Percentiles rank a stretch among this genome's conserved stretches.
Conservation (phyloP, 2,797 vertebrate genomes). For the Mormyrus proboscirostris region DNA sequence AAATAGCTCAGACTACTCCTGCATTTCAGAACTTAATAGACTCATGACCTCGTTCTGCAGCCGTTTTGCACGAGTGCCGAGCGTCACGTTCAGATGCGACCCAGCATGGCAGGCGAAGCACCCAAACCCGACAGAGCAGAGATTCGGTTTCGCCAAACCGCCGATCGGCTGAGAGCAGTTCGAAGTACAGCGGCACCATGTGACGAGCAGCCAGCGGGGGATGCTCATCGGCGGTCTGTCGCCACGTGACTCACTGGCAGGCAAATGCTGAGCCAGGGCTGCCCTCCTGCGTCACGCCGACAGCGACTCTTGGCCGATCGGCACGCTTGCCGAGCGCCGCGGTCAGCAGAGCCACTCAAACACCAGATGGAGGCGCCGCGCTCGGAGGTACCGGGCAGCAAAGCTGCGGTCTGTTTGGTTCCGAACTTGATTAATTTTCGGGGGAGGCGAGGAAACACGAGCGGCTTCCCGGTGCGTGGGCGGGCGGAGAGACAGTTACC, state of each 20-base stretch:
- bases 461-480: background rate
- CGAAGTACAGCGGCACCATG: background rate
- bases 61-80: background rate
- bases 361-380: background rate
- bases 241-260: background rate
- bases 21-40: background rate
- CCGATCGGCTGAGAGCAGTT: background rate
- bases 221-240: background rate
- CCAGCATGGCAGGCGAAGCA: background rate
- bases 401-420: background rate
- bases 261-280: background rate
- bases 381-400: background rate
- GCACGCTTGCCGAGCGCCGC: background rate
- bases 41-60: background rate
- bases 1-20: background rate
- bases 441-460: background rate
- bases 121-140: background rate
- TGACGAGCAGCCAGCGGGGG: background rate
- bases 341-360: background rate
- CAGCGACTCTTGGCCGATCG: background rate
- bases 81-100: background rate
- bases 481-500: constrained; percentile 57
- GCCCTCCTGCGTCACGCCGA: background rate
- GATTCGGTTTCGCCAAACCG: background rate
- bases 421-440: background rate